Base-by-base conservation (phyloP, 2,888 invertebrate species). In the Synergus itoensis region DNA sequence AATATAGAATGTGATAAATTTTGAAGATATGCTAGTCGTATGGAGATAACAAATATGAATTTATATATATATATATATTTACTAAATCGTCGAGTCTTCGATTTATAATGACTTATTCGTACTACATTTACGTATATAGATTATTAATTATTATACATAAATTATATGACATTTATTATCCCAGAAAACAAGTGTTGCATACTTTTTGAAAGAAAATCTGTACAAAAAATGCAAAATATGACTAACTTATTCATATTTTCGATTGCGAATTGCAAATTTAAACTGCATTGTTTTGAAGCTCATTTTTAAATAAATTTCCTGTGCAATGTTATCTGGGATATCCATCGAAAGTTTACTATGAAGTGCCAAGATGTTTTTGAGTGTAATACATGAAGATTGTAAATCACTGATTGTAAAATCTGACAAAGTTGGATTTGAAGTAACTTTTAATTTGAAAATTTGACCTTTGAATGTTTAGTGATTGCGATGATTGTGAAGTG, bases 1-100 rank as follows among this genome's bases (percentile, higher is more conserved):
- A 92, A 92, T 92, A 92, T 92, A 91, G 92, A 88, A 92, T 92
- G 92, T 92, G 92, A 92, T 92, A 92, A 86, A 88, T 91, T 89
- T 89, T 87, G 86, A 91, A 86, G 12, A 86, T 91, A 90, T 88
- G 88, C 88, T 89, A 91, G 89, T 90, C 89, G 88, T 88, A 90
- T 81, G 83, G 75, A 83, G 80, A 87, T 87, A 84, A 81, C 85
- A 85, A 85, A 89, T 83, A 89, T 86, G 85, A 79, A 87, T 82
- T 82, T 79, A 86, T 81, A 83, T 79, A 81, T 80, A 87, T 78
- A 84, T 84, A 81, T 85, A 85, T 87, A 87, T 86, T 85, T 85
- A 85, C 84, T 86, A 86, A 88, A 86, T 86, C 84, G 83, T 83
- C 82, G 84, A 89, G 83, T 86, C 86, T 86, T 89, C 88, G 86